phyloP scores from a whole-genome alignment of 2,113 vertebrate genomes.

The Mus pahari region DNA sequence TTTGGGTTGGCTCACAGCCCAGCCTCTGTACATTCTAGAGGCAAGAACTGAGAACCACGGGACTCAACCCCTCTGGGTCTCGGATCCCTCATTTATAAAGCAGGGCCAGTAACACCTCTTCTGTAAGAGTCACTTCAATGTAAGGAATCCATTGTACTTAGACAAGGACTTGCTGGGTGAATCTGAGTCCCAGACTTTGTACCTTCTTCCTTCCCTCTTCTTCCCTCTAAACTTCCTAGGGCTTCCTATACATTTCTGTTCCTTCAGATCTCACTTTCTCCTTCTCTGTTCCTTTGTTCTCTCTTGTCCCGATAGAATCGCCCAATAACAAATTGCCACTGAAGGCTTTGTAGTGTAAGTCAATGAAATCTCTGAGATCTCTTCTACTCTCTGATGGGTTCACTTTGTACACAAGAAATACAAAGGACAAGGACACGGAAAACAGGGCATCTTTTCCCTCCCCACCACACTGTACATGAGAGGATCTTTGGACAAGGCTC shows the following conservation, averaged over 20 bases:
- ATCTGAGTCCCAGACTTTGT: background rate
- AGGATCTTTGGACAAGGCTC: accelerated
- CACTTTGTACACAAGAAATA: background rate
- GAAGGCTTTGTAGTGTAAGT: background rate
- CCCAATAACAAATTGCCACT: background rate
- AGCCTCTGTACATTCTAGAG: conserved; percentile 1
- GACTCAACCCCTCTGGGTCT: background rate
- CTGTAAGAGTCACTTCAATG: background rate
- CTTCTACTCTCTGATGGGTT: background rate
- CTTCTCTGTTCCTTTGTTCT: background rate
- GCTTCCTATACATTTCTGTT: background rate
- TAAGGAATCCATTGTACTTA: background rate
- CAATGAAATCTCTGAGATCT: background rate
- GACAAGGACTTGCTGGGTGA: background rate
- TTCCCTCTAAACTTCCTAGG: background rate
- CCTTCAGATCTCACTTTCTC: background rate
- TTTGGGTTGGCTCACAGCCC: conserved; percentile 9
- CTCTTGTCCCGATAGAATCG: background rate
- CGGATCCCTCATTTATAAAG: background rate
- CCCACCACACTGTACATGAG: accelerated
- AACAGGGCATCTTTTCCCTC: no score
- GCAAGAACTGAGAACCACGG: background rate
- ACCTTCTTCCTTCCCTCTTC: background rate
- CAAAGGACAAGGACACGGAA: background rate
- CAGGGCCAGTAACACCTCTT: background rate